Evolutionary conservation across 23 tunicate species (phyloP).

Genomic region (Styela plicata): DNA sequence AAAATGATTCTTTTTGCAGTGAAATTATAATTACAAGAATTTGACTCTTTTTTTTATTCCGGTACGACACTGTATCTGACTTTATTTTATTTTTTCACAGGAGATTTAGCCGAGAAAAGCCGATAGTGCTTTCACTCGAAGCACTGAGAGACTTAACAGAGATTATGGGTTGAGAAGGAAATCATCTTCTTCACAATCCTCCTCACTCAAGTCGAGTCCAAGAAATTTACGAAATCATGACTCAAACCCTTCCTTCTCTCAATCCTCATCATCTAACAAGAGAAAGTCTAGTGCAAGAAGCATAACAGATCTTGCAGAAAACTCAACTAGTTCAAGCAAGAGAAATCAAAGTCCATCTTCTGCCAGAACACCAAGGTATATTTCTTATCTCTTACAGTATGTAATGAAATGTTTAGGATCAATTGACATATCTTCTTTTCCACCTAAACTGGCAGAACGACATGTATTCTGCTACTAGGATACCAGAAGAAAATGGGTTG

Average conservation of each 20-base stretch:
- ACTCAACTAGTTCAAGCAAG: not conserved
- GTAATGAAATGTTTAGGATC: too few species aligned
- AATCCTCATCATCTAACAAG: not conserved
- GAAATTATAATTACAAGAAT: too few species aligned
- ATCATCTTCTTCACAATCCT: constrained; percentile 9
- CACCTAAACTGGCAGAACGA: too few species aligned
- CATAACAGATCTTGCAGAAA: not conserved
- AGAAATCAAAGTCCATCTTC: not conserved
- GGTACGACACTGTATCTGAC: too few species aligned
- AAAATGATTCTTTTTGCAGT: too few species aligned
- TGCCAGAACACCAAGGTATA: not conserved
- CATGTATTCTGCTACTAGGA: too few species aligned
- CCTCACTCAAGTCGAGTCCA: constrained; percentile 11
- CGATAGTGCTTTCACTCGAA: not conserved
- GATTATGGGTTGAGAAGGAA: not conserved
- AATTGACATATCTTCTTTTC: too few species aligned
- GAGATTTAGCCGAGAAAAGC: not conserved
- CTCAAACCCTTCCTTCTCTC: not conserved
- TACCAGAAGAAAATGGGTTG: too few species aligned
- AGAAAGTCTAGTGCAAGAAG: not conserved
- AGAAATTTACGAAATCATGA: not conserved
- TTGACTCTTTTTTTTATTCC: too few species aligned
- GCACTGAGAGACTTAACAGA: not conserved
- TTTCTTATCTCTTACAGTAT: too few species aligned
- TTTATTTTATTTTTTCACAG: too few species aligned